Conservation (phyloP, 2,888 invertebrate genomes). For the Heliconius charithonia region DNA sequence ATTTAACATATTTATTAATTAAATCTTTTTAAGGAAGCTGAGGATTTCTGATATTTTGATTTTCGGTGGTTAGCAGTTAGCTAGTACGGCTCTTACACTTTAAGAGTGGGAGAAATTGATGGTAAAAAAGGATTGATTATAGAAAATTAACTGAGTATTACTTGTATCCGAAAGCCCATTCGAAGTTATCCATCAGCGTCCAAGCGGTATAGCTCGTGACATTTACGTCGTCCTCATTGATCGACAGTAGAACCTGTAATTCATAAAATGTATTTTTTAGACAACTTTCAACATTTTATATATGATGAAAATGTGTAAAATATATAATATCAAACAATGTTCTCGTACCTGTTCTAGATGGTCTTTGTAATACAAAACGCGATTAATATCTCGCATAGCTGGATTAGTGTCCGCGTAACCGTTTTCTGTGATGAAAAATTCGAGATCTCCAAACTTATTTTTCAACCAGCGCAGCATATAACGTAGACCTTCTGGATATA, state of each 20-base stretch:
- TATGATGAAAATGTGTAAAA: no score
- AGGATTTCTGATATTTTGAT: no score
- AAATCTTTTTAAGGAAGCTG: no score
- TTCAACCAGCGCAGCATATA: slow-evolving; percentile 70
- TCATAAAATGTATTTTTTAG: not conserved
- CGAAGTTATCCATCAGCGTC: slow-evolving; percentile 90
- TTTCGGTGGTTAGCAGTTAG: not conserved
- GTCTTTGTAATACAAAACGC: slow-evolving; percentile 53
- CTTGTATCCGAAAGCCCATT: slow-evolving; percentile 88
- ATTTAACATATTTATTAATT: not conserved
- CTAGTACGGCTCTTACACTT: not conserved
- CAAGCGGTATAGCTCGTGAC: slow-evolving; percentile 87
- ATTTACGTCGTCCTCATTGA: slow-evolving; percentile 80
- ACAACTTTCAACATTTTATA: no score
- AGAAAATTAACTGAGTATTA: slow-evolving; percentile 60
- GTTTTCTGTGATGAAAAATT: slow-evolving; percentile 76
- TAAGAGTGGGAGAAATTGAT: no score
- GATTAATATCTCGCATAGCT: slow-evolving; percentile 56
- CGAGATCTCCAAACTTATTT: slow-evolving; percentile 65
- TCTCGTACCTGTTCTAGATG: slow-evolving; percentile 58
- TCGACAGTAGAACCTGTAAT: slow-evolving; percentile 56
- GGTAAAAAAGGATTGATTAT: no score
- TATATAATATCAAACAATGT: no score
- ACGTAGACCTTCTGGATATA: slow-evolving; percentile 75
- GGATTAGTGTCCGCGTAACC: slow-evolving; percentile 59